Evolutionary conservation across 2,888 invertebrate genomes (phyloP).

Genomic region (Trypoxylon attenuatum): DNA sequence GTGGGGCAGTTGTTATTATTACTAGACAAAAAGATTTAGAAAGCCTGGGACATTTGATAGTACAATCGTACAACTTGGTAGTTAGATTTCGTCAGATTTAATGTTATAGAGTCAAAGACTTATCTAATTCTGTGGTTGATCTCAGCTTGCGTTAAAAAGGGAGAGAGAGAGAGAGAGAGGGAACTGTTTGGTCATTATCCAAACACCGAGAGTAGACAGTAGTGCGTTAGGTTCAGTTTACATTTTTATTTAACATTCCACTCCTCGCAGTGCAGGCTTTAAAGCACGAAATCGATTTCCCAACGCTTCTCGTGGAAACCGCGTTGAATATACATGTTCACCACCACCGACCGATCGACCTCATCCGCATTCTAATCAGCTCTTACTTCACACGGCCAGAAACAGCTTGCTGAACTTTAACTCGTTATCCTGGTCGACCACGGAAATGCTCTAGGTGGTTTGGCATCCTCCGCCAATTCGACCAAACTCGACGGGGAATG

Average conservation of each 20-base stretch:
- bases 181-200: neutral
- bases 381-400: constrained; percentile 60
- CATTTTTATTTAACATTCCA: constrained; percentile 32
- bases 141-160: no score
- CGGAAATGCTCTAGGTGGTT: constrained; percentile 49
- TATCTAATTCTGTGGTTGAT: no score
- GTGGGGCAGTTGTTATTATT: no score
- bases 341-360: constrained; percentile 53
- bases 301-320: constrained; percentile 42
- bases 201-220: constrained; percentile 23
- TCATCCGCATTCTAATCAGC: constrained; percentile 65
- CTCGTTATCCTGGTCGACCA: constrained; percentile 58
- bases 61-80: no score
- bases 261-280: constrained; percentile 31
- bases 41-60: no score
- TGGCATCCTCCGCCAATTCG: constrained; percentile 47
- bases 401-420: constrained; percentile 64
- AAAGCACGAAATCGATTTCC: constrained; percentile 54
- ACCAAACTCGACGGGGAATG: constrained; percentile 39
- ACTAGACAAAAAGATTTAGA: no score
- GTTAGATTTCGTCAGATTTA: no score
- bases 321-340: constrained; percentile 60
- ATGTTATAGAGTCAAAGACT: no score
- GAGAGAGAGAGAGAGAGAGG: neutral
- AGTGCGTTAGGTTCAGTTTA: constrained; percentile 41